Percentiles rank a stretch among this genome's conserved stretches.
phyloP scores from a whole-genome alignment of 2,113 vertebrate genomes.

The Mugil cephalus region DNA sequence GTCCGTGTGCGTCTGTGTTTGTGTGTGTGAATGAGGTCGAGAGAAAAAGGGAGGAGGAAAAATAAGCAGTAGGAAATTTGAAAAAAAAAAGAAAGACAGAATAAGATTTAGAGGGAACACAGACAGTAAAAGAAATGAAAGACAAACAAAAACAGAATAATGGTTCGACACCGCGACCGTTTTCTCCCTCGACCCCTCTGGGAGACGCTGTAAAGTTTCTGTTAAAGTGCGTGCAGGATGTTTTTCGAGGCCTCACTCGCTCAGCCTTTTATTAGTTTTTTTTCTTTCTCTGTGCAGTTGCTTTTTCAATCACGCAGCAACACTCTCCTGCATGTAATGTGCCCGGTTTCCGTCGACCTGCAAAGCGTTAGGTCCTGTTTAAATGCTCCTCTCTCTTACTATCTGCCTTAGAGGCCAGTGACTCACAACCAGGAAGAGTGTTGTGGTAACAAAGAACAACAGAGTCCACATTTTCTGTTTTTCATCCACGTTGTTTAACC shows the following conservation, averaged over 20 bases:
- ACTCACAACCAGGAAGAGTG: constrained; percentile 41
- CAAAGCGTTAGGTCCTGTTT: constrained; percentile 50
- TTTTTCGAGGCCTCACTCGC: constrained; percentile 40
- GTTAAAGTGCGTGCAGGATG: constrained; percentile 44
- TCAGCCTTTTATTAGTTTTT: constrained; percentile 21
- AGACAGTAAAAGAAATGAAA: constrained; percentile 13
- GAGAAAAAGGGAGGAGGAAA: constrained; percentile 5
- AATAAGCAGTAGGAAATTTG: neutral
- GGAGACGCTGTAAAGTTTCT: constrained; percentile 51
- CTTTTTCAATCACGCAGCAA: constrained; percentile 61
- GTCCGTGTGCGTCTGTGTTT: neutral
- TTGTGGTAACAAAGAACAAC: constrained; percentile 53
- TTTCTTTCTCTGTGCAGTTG: constrained; percentile 45
- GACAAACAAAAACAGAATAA: constrained; percentile 22
- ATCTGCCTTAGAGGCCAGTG: constrained; percentile 36
- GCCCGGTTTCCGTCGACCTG: constrained; percentile 64
- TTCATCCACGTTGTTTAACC: constrained; percentile 3
- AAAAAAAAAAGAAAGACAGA: neutral
- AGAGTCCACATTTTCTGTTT: constrained; percentile 25
- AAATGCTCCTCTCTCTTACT: constrained; percentile 34
- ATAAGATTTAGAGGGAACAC: constrained; percentile 4
- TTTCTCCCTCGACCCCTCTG: constrained; percentile 27
- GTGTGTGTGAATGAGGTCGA: neutral
- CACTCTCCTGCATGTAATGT: constrained; percentile 45
- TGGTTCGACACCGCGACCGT: neutral